Evolutionary conservation across 1,140 invertebrate species (phyloP), one percentile per base, ranked within the genome.

Genomic region (Pollicipes pollicipes): DNA sequence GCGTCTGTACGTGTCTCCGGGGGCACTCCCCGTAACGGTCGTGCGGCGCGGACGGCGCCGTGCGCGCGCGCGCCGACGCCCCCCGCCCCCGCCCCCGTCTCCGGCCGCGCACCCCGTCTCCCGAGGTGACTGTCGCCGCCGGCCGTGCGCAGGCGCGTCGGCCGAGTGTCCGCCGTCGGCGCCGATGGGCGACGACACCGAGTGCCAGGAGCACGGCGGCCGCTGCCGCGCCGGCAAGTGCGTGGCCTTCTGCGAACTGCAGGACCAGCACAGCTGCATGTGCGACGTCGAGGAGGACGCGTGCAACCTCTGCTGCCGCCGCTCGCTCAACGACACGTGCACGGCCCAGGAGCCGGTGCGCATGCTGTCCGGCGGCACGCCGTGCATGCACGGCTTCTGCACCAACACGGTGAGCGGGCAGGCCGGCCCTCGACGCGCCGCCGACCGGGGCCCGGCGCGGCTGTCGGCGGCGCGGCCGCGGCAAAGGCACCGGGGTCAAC

Each of bases 321-420:
- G 89, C 80, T 91, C 87, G 75, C 83, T 93, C 71, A 95, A 95
- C 78, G 90, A 92, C 78, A 94, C 92, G 0, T 96, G 93, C 77
- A 90, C 90, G 76, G 90, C 92, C 0, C 88, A 93, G 58, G 90
- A 91, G 72, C 91, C 90, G 30, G 63, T 72, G 64, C 74, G 74
- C 30, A 73, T 73, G 30, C 82, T 97, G 69, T 89, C 91, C 0
- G 91, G 97, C 82, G 94, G 94, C 0, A 94, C 93, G 3, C 93
- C 94, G 1, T 97, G 95, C 78, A 91, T 95, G 77, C 91, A 95
- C 83, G 94, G 95, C 64, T 95, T 95, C 79, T 97, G 94, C 78
- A 93, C 94, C 79, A 89, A 91, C 81, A n/a, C 26, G 45, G 30
- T 68, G 17, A 37, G 64, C 70, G 21, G 35, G 17, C 17, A 17